Conservation (phyloP, 2,888 invertebrate species). For the Gasteruption jaculator region DNA sequence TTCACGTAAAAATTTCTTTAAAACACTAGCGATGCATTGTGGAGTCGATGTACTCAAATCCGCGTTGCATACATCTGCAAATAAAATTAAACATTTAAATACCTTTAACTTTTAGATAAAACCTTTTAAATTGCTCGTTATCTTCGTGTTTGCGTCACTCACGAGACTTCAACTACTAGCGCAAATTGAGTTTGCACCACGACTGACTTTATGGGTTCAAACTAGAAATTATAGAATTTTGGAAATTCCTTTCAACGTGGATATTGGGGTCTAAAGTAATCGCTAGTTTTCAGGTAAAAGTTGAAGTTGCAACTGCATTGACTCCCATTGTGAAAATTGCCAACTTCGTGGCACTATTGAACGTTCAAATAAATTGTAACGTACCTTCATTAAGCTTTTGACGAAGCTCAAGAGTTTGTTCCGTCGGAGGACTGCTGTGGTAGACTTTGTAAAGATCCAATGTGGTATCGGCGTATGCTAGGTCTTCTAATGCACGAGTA, state of each 20-base stretch:
- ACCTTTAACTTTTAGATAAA: too few species aligned
- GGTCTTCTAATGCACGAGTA: slow-evolving; percentile 60
- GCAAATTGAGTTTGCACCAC: too few species aligned
- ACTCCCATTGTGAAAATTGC: not conserved
- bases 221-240: too few species aligned
- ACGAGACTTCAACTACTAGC: too few species aligned
- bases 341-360: not conserved
- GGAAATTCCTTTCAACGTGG: not conserved
- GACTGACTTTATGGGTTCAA: too few species aligned
- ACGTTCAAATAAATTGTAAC: slow-evolving; percentile 6
- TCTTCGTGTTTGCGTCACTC: too few species aligned
- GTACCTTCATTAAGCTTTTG: slow-evolving; percentile 54
- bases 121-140: too few species aligned
- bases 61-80: slow-evolving; percentile 48
- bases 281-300: too few species aligned
- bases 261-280: too few species aligned
- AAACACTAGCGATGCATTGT: slow-evolving; percentile 58
- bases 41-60: slow-evolving; percentile 55
- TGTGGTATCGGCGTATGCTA: slow-evolving; percentile 53
- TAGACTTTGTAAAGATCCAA: slow-evolving; percentile 67
- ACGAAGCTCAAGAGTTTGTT: slow-evolving; percentile 59
- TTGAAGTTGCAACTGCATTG: too few species aligned
- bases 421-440: slow-evolving; percentile 60
- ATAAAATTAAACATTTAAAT: slow-evolving; percentile 8
- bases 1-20: slow-evolving; percentile 71